Evolutionary conservation across 2,113 vertebrate genomes (phyloP).

Genomic region (pig (Sus scrofa)): T2T-Sscrofa CM000812.6:9387501-9388000

Average conservation of each 20-base stretch:
- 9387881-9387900: not conserved
- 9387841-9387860: fast-evolving
- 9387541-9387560: not conserved
- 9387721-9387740: not conserved
- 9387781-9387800: not conserved
- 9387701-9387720: not conserved
- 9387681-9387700: not conserved
- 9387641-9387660: not conserved
- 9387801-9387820: not conserved
- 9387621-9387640: not conserved
- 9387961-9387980: not conserved
- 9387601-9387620: not conserved
- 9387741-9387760: not conserved
- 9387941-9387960: fast-evolving
- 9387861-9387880: too few species aligned
- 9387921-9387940: not conserved
- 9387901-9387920: not conserved
- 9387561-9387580: not conserved
- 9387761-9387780: not conserved
- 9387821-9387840: not conserved
- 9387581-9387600: not conserved
- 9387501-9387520: too few species aligned
- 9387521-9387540: fast-evolving
- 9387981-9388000: too few species aligned
- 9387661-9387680: not conserved